Conservation (phyloP, 2,888 invertebrate genomes). For the Acanthosepion lycidas region DNA sequence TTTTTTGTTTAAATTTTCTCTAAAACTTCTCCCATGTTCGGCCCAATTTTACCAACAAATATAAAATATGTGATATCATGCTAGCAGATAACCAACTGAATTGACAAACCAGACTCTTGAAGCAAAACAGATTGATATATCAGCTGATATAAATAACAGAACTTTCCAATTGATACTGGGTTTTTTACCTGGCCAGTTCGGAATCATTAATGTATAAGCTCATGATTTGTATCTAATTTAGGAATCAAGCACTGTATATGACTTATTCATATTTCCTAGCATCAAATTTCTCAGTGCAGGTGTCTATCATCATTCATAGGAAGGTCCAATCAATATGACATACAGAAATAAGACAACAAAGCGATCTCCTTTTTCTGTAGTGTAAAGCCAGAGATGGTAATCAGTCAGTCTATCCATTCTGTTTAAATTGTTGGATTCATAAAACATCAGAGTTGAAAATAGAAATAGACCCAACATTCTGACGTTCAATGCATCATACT, state of each 20-base stretch:
- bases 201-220: not conserved
- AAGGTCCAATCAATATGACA: not conserved
- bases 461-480: no score
- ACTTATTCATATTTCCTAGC: not conserved
- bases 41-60: not conserved
- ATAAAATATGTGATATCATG: not conserved
- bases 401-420: no score
- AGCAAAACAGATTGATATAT: not conserved
- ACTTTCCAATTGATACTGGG: not conserved
- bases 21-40: no score
- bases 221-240: not conserved
- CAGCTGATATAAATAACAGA: not conserved
- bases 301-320: not conserved
- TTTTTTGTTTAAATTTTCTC: no score
- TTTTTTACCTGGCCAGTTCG: not conserved
- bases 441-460: no score
- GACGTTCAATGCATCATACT: no score
- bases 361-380: not conserved
- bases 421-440: no score
- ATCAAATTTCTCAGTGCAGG: not conserved
- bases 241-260: not conserved
- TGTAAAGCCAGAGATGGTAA: not conserved
- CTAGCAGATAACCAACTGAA: not conserved
- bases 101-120: not conserved
- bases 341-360: not conserved